Evolutionary conservation across 1,140 invertebrate genomes (phyloP).

Genomic region (Plutomurus gul): DNA sequence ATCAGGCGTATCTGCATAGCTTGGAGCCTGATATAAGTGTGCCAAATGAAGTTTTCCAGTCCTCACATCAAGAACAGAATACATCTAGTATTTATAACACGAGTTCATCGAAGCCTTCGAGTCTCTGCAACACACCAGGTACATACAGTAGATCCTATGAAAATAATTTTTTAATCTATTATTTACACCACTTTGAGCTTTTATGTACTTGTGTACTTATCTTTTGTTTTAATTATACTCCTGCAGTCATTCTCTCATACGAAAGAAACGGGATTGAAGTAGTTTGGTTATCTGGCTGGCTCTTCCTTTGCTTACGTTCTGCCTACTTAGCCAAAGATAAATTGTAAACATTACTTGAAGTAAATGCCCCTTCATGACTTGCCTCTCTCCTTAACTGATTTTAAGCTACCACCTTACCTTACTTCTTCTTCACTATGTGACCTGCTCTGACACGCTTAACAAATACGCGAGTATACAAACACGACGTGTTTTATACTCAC

Average conservation of each 20-base stretch:
- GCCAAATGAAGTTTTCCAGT: constrained; percentile 42
- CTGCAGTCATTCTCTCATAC: not conserved
- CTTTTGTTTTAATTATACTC: not conserved
- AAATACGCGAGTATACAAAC: too few relatives aligned
- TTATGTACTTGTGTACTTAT: not conserved
- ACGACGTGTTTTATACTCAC: too few relatives aligned
- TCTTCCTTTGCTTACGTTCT: not conserved
- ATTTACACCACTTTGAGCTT: not conserved
- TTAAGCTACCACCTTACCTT: not conserved
- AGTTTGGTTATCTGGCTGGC: not conserved
- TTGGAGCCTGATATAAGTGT: constrained; percentile 33
- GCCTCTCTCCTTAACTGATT: constrained; percentile 13
- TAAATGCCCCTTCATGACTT: constrained; percentile 16
- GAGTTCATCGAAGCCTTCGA: not conserved
- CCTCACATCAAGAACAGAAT: not conserved
- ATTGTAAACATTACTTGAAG: constrained; percentile 16
- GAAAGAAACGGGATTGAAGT: constrained; percentile 10
- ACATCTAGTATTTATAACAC: not conserved
- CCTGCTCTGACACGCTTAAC: not conserved
- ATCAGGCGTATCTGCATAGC: not conserved
- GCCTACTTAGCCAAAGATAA: constrained; percentile 4
- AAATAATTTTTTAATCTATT: not conserved
- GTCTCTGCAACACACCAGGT: not conserved
- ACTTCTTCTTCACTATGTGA: not conserved
- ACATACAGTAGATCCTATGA: not conserved